phyloP scores from a whole-genome alignment of 2,888 invertebrate species.

The Drosophila longiperda region DNA sequence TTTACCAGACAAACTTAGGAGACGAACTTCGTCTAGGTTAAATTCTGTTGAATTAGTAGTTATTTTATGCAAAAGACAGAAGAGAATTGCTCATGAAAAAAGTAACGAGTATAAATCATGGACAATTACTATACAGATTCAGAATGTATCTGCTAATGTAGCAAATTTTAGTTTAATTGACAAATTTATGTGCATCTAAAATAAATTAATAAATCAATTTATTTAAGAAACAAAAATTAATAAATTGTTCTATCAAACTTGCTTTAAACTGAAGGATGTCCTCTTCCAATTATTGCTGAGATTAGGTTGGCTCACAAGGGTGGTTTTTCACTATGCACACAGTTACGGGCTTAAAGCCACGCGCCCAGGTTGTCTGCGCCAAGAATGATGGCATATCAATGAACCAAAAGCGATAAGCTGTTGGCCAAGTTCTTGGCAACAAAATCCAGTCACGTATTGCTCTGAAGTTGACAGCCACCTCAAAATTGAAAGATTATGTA shows the following conservation, averaged over 20 bases:
- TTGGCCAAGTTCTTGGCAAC: slow-evolving; percentile 30
- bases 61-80: background rate
- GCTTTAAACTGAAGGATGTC: background rate
- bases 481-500: slow-evolving; percentile 56
- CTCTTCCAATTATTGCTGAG: background rate
- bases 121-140: background rate
- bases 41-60: background rate
- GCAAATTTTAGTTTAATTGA: slow-evolving; percentile 29
- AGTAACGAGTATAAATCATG: background rate
- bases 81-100: background rate
- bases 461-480: slow-evolving; percentile 36
- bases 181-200: slow-evolving; percentile 10
- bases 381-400: slow-evolving; percentile 52
- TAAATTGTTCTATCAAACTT: background rate
- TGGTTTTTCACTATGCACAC: background rate
- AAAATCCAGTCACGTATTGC: slow-evolving; percentile 47
- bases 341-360: slow-evolving; percentile 2
- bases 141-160: background rate
- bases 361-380: background rate
- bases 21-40: background rate
- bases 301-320: background rate
- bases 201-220: background rate
- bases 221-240: background rate
- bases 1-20: background rate
- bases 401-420: slow-evolving; percentile 12